Evolutionary conservation across 2,888 invertebrate species (phyloP).

Genomic region (Parascotia fuliginaria): DNA sequence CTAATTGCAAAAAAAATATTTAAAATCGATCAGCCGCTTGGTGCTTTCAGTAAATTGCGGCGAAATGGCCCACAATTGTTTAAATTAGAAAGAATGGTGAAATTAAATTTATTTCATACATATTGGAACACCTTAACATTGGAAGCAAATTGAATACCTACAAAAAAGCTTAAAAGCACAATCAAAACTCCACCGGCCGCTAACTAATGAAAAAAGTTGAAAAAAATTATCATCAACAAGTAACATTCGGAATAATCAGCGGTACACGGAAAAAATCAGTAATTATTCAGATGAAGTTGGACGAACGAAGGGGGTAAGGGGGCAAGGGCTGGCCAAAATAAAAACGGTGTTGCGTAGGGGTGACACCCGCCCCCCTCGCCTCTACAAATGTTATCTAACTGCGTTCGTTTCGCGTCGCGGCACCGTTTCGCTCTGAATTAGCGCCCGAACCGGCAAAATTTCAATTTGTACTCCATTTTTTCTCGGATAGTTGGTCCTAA

Average conservation of each 20-base stretch:
- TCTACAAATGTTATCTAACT: constrained; percentile 86
- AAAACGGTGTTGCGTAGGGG: constrained; percentile 86
- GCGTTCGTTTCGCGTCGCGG: constrained; percentile 79
- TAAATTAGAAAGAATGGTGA: constrained; percentile 30
- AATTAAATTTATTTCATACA: constrained; percentile 35
- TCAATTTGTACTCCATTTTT: constrained; percentile 81
- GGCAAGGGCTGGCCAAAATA: constrained; percentile 85
- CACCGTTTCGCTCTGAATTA: constrained; percentile 77
- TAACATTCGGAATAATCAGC: constrained; percentile 86
- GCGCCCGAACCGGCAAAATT: constrained; percentile 78
- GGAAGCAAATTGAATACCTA: constrained; percentile 47
- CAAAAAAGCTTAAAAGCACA: constrained; percentile 58
- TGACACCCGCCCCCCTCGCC: constrained; percentile 75
- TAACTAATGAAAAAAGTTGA: constrained; percentile 75
- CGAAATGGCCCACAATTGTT: constrained; percentile 20
- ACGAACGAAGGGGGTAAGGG: constrained; percentile 83
- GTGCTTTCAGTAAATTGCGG: constrained; percentile 4
- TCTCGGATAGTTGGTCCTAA: constrained; percentile 75
- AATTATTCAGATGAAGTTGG: constrained; percentile 87
- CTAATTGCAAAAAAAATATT: background rate
- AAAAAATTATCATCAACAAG: constrained; percentile 84
- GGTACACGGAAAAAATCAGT: constrained; percentile 86
- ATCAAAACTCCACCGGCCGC: constrained; percentile 53
- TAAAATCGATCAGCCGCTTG: background rate
- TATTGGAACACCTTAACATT: constrained; percentile 43